Percentiles rank a stretch among this genome's conserved stretches.
These are phyloP conservation scores for Oncorhynchus tshawytscha DNA, from an alignment of 2,113 vertebrate species.

Conservation along the genomic window DNA sequence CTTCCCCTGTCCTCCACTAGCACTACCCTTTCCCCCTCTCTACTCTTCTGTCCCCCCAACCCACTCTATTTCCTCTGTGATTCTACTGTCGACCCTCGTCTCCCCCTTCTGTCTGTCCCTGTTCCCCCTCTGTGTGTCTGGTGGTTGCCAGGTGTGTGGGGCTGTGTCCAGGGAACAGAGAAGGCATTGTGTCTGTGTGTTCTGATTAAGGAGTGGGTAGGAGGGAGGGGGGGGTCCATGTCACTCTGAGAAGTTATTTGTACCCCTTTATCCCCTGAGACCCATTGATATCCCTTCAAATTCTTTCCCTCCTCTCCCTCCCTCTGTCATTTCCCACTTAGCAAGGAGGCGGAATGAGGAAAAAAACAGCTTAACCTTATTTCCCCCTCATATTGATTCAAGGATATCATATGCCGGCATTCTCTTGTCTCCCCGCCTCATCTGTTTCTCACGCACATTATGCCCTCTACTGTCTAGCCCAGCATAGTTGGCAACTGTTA, in stretches of 20 bases:
- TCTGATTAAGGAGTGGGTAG: conserved; percentile 24
- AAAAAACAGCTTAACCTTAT: conserved; percentile 13
- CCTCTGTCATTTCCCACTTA: conserved; percentile 13
- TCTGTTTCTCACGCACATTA: neutral
- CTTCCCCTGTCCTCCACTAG: conserved; percentile 19
- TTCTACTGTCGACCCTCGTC: neutral
- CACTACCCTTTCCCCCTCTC: conserved; percentile 8
- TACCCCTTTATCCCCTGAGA: conserved; percentile 44
- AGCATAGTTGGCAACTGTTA: conserved; percentile 14
- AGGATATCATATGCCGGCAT: conserved; percentile 13
- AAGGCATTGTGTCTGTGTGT: conserved; percentile 54
- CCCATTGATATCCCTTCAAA: conserved; percentile 37
- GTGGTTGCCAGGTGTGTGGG: conserved; percentile 44
- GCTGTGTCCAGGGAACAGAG: conserved; percentile 49
- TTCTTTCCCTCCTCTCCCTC: neutral
- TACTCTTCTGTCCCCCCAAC: neutral
- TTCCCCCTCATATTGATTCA: conserved; percentile 19
- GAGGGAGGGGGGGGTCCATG: conserved; percentile 35
- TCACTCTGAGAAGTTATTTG: conserved; percentile 69
- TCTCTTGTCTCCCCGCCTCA: conserved; percentile 10
- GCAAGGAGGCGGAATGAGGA: neutral
- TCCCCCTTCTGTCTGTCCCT: conserved; percentile 5
- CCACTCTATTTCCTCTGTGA: neutral
- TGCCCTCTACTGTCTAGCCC: neutral
- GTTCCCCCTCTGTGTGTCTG: neutral